Evolutionary conservation across 2,113 vertebrate genomes (phyloP), one percentile per base, ranked within the genome.

Genomic region (Prinia subflava): DNA sequence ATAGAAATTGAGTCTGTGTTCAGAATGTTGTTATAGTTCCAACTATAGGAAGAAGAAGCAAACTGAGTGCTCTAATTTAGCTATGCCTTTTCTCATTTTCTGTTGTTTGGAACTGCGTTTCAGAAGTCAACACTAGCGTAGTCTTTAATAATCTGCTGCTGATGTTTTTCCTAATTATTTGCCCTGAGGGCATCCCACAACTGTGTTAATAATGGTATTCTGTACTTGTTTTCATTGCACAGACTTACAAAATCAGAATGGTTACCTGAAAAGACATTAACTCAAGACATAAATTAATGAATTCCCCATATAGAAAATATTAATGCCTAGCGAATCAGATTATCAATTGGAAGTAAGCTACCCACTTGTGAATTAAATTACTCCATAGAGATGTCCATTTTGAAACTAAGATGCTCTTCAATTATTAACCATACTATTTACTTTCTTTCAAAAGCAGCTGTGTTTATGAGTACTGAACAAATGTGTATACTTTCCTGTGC

Each of bases 381-480:
- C 94, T 97, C 95, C 87, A 17, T 65, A 60, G 75, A 87, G 68
- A 67, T 91, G 69, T 95, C 86, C 47, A 35, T 96, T 94, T 94
- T 92, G 74, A 95, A 97, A 94, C 87, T 90, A 94, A 79, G 96
- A 97, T 60, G 39, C 89, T 96, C 69, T 97, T 96, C 93, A 91
- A 33, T 97, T 97, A 92, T 96, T 97, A 96, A 97, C 96, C 90
- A 52, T 95, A 74, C 93, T 95, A 94, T 95, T 97, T 95, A 86
- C 94, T 97, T 98, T 97, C 97, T 98, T 98, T 98, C 97, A 96
- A 98, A 98, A 99, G 98, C 98, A 99, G 98, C 98, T 98, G 98
- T 98, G 97, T 97, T 97, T 97, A 94, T 97, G 98, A 99, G 98
- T 98, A 98, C 98, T 98, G 98, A 99, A 98, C 98, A 99, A 99